Base-by-base conservation (phyloP, 2,113 vertebrate genomes). In the Neopipo cinnamomea region DNA sequence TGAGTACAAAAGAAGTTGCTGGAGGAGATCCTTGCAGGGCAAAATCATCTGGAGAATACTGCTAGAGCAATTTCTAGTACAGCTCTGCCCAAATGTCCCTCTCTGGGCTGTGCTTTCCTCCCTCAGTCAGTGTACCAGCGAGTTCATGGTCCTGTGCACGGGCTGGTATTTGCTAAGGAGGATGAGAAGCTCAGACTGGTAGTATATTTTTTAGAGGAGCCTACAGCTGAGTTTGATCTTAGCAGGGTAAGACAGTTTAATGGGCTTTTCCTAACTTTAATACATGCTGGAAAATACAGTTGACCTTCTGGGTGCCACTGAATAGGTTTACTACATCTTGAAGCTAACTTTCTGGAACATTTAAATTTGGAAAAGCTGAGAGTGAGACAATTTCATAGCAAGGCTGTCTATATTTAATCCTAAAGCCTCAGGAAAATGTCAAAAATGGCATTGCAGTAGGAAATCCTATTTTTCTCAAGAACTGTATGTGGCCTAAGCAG, bases 341-440 rank as follows among this genome's bases (percentile, higher is more conserved):
- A 86, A 92, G 47, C 10, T 93, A 84, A 89, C 68, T 86, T 90
- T 91, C 72, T 74, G 91, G 47, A 86, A 86, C 59, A 33, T 84
- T 93, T 89, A 91, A 81, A 89, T 92, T 89, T 63, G 65, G 83
- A 89, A 92, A 72, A 95, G 31, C 56, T 5, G 13, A 71, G 42
- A 39, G 58, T 71, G 47, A 92, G 52, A 61, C 24, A 81, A 61
- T 44, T 84, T 74, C 73, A 59, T 55, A 81, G 76, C 61, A 84
- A 74, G 42, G 50, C 39, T 95, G 75, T 58, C 42, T 94, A 91
- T 95, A 91, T 95, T 93, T 93, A 96, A 91, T 95, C 42, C 27
- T 59, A 89, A 92, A 93, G 61, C 76, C 91, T 77, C 55, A 47
- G 72, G 72, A 96, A 93, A 92, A 93, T 86, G 73, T 86, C 35